A percentile compares a stretch with the other conserved stretches of the same genome.
phyloP scores from a whole-genome alignment of 2,888 invertebrate genomes.

The Nomada fabriciana region DNA sequence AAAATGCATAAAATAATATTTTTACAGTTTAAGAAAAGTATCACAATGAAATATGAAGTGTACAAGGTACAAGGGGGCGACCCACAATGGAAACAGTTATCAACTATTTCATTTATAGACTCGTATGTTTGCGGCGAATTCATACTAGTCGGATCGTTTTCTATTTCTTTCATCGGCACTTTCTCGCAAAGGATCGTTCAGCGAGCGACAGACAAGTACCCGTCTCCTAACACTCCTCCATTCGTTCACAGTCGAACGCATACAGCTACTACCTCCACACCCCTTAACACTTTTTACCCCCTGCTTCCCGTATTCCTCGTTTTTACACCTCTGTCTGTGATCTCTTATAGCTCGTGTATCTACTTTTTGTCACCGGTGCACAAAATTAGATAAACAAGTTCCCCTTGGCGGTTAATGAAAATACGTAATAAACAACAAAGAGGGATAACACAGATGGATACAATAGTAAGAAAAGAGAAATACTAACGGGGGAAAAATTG shows the following conservation, averaged over 20 bases:
- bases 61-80: not conserved
- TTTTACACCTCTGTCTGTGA: slow-evolving; percentile 39
- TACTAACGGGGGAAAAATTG: not conserved
- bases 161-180: slow-evolving; percentile 22
- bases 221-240: slow-evolving; percentile 18
- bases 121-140: not conserved
- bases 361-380: not conserved
- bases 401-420: too few relatives aligned
- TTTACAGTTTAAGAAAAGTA: too few relatives aligned
- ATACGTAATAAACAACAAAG: too few relatives aligned
- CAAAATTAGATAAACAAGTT: not conserved
- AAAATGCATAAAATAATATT: too few relatives aligned
- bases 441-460: too few relatives aligned
- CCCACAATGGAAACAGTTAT: not conserved
- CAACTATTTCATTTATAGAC: too few relatives aligned
- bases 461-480: too few relatives aligned
- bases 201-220: slow-evolving; percentile 35
- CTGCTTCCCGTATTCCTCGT: not conserved
- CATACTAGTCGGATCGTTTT: slow-evolving; percentile 2
- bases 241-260: slow-evolving; percentile 48
- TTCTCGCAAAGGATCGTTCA: slow-evolving; percentile 33
- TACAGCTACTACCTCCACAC: slow-evolving; percentile 6
- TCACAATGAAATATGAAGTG: too few relatives aligned
- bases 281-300: not conserved
- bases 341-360: slow-evolving; percentile 50